Evolutionary conservation across 92 coral and sea anemone species (phyloP), one percentile per base, ranked within the genome.

Genomic region (Porites lobata): DNA sequence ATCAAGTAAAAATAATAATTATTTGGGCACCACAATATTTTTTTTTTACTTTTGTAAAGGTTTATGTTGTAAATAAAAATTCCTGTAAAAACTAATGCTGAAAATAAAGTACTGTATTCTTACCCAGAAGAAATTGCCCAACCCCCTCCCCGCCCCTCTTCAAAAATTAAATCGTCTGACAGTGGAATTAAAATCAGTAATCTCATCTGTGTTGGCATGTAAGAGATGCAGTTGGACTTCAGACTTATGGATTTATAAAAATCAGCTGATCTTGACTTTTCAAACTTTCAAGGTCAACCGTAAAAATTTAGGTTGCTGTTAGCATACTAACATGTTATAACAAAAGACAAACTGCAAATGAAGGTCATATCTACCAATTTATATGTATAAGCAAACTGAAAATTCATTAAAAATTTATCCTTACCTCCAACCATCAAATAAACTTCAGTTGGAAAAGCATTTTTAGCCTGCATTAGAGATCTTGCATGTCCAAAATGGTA

Each of bases 401-500:
- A 50, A 62, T 7, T 43, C 24, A 90, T 77, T 65, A 77, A 80
- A 72, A 90, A 72, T 54, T 56, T 61, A 77, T 69, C 11, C 15
- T 56, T 56, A 91, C 98, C 96, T 92, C 99, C 99, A 69, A 97
- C 99, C 92, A 97, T 87, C 67, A 97, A 75, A 61, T 97, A 94
- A 14, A 97, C 98, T 64, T 96, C 93, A 26, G 96, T 93, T 6
- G 96, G 96, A 72, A 97, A 97, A 14, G 93, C 86, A 29, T 79
- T 83, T 86, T 97, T 97, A 9, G 99, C 99, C 63, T 97, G 99
- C 98, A 97, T 93, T 62, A 97, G 81, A 69, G 99, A 90, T 68
- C 96, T 95, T 32, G 98, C 98, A 77, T 97, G 99, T 12, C 99
- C 99, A 85, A 96, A 95, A 75, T 97, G 99, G 58, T 95, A 97